Base-by-base conservation (phyloP, 2,797 vertebrate genomes). In the Muraenolepis orangiensis region DNA sequence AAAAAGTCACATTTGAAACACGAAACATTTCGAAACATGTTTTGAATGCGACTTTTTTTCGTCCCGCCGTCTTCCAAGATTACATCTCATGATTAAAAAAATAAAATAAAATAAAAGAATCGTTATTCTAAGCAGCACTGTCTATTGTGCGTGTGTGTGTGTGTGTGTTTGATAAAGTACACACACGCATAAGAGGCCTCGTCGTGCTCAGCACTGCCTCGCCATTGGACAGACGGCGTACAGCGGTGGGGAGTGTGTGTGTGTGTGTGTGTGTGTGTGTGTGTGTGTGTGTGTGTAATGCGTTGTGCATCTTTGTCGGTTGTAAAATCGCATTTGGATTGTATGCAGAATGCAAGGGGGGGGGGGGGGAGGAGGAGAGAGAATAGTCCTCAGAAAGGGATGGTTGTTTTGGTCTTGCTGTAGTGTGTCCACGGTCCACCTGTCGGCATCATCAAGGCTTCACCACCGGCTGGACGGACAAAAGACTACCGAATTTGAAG, bases 401-500 rank as follows among this genome's bases (percentile, higher is more conserved):
- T 73, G 51, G 66, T 80, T 57, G 42, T 70, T 84, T 91, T 91
- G 66, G 42, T 84, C 74, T 80, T 81, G 87, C 73, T 83, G n/a
- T 30, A 31, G 28, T 66, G 28, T 66, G 73, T 70, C 76, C 40
- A 23, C 1, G 75, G 75, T 75, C 16, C 76, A 12, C 78, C 51
- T 29, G n/a, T 36, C 66, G 18, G 4, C 29, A 20, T 80, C 74
- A 80, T 96, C 95, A 98, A 81, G 95, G 94, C 0, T 92, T 94
- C 74, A 91, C 93, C 74, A 91, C 93, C 0, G 97, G 95, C 78
- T 96, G 94, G 92, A 99, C 97, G 87, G 98, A 95, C 85, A 99
- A 95, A 88, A 99, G 93, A 92, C 96, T 98, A 81, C 98, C 97
- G 0, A 99, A 99, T 87, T 97, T 98, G 91, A 99, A 99, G 93